phyloP scores from a whole-genome alignment of 2,113 vertebrate species.

The Nyctibius bracteatus region DNA sequence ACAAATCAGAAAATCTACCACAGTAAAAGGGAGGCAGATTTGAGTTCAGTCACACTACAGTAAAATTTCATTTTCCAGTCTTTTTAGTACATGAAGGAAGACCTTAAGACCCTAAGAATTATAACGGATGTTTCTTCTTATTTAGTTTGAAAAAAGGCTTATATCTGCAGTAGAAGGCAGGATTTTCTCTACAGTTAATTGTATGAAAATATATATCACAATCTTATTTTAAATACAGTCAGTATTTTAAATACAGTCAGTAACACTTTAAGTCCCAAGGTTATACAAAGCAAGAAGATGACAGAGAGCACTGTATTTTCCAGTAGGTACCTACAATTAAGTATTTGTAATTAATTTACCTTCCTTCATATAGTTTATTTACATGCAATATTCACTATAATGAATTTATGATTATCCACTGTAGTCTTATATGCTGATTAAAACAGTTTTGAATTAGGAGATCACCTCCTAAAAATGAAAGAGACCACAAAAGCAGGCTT shows the following conservation, averaged over 20 bases:
- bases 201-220: neutral
- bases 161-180: neutral
- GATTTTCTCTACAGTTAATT: neutral
- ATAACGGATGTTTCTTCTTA: neutral
- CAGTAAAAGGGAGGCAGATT: neutral
- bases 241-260: neutral
- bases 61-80: neutral
- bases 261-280: neutral
- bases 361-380: neutral
- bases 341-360: neutral
- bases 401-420: neutral
- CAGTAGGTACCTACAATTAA: neutral
- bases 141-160: neutral
- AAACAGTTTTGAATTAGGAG: neutral
- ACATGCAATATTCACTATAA: neutral
- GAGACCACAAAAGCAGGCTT: neutral
- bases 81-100: neutral
- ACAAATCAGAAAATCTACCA: neutral
- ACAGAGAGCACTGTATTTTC: neutral
- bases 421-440: neutral
- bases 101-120: neutral
- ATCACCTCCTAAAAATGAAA: neutral
- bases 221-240: neutral
- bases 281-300: neutral
- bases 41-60: neutral